These are phyloP conservation scores for Symphodus melops DNA, from an alignment of 2,113 vertebrate species.

Conservation along the genomic window DNA sequence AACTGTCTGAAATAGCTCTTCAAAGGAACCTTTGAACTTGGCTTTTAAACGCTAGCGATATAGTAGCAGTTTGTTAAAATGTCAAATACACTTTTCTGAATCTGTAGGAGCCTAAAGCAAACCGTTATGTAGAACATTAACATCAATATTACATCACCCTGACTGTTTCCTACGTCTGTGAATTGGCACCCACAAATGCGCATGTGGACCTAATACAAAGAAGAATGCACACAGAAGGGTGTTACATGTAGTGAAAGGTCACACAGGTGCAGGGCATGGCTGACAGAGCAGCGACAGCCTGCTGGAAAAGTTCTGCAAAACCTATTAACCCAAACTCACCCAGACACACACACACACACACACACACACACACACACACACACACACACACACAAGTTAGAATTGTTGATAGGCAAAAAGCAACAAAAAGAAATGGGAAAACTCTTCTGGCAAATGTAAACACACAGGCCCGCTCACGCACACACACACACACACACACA, in stretches of 20 bases:
- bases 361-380: constrained; percentile 28
- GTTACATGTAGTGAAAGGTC: constrained; percentile 22
- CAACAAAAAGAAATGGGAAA: no score
- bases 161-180: background rate
- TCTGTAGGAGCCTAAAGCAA: background rate
- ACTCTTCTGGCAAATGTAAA: background rate
- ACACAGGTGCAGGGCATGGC: constrained; percentile 45
- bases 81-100: constrained; percentile 16
- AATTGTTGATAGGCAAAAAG: no score
- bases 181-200: background rate
- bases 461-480: constrained; percentile 3
- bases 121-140: constrained; percentile 8
- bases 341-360: no score
- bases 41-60: constrained; percentile 12
- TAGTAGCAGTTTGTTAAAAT: constrained; percentile 21
- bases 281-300: constrained; percentile 10
- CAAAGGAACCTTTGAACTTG: constrained; percentile 33
- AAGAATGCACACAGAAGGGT: background rate
- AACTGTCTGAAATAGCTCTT: constrained; percentile 12
- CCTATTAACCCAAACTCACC: constrained; percentile 37
- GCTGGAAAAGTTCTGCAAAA: constrained; percentile 32
- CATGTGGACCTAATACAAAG: background rate
- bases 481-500: background rate
- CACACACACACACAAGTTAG: background rate
- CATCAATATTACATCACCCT: constrained; percentile 18